Base-by-base conservation (phyloP, 1,140 invertebrate species). In the Pseudomyrmex flavicornis region DNA sequence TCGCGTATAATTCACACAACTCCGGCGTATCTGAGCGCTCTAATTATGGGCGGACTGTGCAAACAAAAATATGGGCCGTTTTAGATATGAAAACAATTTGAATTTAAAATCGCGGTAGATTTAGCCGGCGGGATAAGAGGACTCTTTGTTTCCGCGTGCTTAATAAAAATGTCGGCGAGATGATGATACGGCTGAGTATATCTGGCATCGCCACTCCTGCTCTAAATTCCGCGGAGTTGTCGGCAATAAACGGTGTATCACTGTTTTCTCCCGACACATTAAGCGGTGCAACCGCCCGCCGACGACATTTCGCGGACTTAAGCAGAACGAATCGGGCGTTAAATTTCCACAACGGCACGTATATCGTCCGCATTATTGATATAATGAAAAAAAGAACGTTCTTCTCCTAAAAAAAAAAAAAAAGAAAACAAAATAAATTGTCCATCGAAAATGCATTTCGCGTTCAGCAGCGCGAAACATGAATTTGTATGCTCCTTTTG, bases 221-320 rank as follows among this genome's bases (percentile, higher is more conserved):
- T 93, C 86, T 89, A 92, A 92, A 93, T 93, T 93, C 91, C 88
- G 82, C 84, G 59, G 85, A 84, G 91, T 74, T 89, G 88, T 88
- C 77, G 89, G 91, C 90, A 89, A 93, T 93, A 93, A 93, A 92
- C 90, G 89, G 90, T 93, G 91, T 93, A 93, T 92, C 91, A 92
- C 89, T 90, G 89, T 93, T 92, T 90, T 35, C 5, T 15, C 91
- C 83, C 79, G 85, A 83, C 85, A 85, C 89, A 92, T 92, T 93
- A 92, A 92, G 88, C 85, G 86, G 73, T 65, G 80, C 61, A 73
- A 66, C n/a, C 12, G 50, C 22, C 5, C 48, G 46, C 70, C 77
- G 66, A 85, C 70, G 66, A 85, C 70, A 63, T 75, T 84, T 76
- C 52, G 74, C 22, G 56, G 44, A 54, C 61, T 87, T 83, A 63